Evolutionary conservation across 2,797 vertebrate species (phyloP).

Genomic region (Philypnodon macrostomus): DNA sequence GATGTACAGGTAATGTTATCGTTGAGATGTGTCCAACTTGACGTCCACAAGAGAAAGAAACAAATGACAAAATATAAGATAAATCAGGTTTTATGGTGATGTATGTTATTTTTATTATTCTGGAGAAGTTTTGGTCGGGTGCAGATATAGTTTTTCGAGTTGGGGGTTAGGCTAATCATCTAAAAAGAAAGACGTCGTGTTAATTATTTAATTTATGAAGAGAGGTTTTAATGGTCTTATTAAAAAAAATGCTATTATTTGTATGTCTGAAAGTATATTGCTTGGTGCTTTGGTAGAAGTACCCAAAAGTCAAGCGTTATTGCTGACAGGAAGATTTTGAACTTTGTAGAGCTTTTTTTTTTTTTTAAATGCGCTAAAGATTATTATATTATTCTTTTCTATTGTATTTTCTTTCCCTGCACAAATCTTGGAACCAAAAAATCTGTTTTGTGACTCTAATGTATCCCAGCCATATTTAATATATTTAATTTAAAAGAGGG

Average conservation of each 20-base stretch:
- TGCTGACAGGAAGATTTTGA: conserved; percentile 72
- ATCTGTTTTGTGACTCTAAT: conserved; percentile 84
- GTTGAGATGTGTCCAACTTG: conserved; percentile 70
- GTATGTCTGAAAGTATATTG: conserved; percentile 65
- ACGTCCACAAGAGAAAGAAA: conserved; percentile 69
- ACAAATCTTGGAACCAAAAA: conserved; percentile 86
- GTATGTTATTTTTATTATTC: conserved; percentile 74
- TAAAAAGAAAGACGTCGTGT: conserved; percentile 69
- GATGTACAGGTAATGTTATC: conserved; percentile 79
- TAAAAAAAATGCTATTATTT: conserved; percentile 75
- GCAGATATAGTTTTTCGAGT: conserved; percentile 72
- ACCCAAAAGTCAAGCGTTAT: conserved; percentile 66
- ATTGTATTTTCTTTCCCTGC: conserved; percentile 72
- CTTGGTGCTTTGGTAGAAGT: conserved; percentile 62
- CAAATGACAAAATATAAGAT: conserved; percentile 68
- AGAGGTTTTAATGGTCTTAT: conserved; percentile 83
- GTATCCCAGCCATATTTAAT: conserved; percentile 84
- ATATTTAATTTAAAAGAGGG: conserved; percentile 84
- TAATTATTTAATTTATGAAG: conserved; percentile 88
- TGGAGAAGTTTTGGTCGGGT: conserved; percentile 44
- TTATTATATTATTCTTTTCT: conserved; percentile 53
- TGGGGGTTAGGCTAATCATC: conserved; percentile 81
- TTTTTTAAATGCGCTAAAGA: conserved; percentile 74
- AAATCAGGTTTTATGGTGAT: conserved; percentile 83
- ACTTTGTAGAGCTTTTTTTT: conserved; percentile 65